A percentile compares a stretch with the other conserved stretches of the same genome.
phyloP scores from a whole-genome alignment of 2,797 vertebrate genomes.

The Gymnothorax javanicus region DNA sequence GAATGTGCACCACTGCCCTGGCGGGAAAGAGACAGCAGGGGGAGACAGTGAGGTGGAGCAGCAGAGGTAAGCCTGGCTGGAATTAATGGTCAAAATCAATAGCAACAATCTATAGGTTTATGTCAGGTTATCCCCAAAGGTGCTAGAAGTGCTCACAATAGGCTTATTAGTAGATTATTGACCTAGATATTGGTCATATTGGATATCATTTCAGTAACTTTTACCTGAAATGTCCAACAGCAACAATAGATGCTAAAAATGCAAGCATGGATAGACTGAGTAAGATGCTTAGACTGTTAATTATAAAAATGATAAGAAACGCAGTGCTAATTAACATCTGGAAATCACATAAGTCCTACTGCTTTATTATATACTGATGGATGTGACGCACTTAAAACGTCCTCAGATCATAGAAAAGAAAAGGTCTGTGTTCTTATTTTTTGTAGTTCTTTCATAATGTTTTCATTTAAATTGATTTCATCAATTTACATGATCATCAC shows the following conservation, averaged over 20 bases:
- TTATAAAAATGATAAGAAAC: neutral
- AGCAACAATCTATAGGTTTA: neutral
- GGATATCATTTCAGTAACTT: neutral
- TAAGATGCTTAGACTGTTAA: neutral
- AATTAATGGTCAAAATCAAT: neutral
- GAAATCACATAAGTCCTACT: neutral
- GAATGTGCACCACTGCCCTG: conserved; percentile 95
- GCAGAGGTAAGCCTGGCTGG: neutral
- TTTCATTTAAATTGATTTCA: too few species aligned
- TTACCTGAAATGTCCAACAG: neutral
- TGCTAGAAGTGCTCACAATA: neutral
- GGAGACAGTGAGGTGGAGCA: conserved; percentile 25
- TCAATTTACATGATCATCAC: neutral
- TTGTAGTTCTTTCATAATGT: neutral
- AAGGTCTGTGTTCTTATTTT: neutral
- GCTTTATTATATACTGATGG: too few species aligned
- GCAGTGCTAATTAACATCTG: conserved; percentile 7
- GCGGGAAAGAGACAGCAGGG: conserved; percentile 34
- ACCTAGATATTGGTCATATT: neutral
- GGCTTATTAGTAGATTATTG: neutral
- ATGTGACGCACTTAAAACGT: neutral
- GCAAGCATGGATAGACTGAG: neutral
- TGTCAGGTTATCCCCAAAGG: neutral
- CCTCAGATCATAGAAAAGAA: neutral
- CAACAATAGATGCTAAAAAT: neutral